Percentiles rank a stretch among this genome's conserved stretches.
Conservation (phyloP, 2,113 vertebrate species). For the Rhea pennata region DNA sequence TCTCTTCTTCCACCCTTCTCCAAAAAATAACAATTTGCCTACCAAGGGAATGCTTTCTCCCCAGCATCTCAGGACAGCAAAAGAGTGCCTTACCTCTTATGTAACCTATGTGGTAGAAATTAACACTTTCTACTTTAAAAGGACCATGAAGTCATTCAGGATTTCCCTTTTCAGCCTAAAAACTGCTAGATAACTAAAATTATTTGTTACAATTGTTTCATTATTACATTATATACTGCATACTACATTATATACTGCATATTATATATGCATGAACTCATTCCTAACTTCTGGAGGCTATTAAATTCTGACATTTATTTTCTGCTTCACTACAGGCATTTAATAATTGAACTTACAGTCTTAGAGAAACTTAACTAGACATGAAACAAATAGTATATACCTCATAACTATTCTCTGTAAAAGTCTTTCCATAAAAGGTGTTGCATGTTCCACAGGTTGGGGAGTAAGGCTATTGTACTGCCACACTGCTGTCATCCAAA, state of each 20-base stretch:
- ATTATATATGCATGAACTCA: background rate
- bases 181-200: background rate
- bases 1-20: background rate
- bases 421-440: background rate
- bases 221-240: background rate
- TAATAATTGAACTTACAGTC: background rate
- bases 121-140: background rate
- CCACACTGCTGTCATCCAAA: background rate
- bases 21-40: background rate
- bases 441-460: background rate
- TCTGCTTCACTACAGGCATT: background rate
- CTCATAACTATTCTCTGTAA: background rate
- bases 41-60: background rate
- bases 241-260: no score
- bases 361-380: background rate
- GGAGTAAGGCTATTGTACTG: background rate
- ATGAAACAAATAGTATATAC: background rate
- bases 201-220: background rate
- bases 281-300: background rate
- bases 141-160: background rate
- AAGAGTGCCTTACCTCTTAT: background rate
- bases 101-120: background rate
- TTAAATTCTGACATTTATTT: background rate
- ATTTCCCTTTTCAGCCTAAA: background rate
- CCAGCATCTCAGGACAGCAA: background rate